Evolutionary conservation across 2,113 vertebrate species (phyloP).

Genomic region (Azemiops feae): DNA sequence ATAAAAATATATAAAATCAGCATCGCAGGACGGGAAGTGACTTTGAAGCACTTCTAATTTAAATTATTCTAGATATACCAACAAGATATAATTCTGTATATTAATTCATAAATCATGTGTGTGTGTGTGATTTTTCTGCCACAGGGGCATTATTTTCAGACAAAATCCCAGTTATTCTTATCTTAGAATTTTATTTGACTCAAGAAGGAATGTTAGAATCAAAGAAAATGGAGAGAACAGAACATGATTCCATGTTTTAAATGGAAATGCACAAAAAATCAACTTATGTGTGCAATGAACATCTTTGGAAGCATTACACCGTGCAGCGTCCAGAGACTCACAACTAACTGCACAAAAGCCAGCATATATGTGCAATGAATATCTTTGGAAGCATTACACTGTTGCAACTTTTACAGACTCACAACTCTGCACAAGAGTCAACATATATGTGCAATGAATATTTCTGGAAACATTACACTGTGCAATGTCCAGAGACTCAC

Average conservation of each 20-base stretch:
- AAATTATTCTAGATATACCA: background rate
- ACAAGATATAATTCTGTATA: background rate
- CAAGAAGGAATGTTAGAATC: background rate
- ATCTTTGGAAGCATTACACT: too few relatives aligned
- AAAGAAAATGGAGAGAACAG: background rate
- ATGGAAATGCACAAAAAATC: background rate
- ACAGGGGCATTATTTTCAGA: constrained; percentile 59
- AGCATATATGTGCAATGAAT: background rate
- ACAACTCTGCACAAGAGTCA: background rate
- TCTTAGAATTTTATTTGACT: background rate
- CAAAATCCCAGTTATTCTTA: constrained; percentile 11
- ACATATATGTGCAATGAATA: background rate
- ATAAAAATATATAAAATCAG: background rate
- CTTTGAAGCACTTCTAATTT: background rate
- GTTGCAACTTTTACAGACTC: too few relatives aligned
- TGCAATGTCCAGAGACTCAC: too few relatives aligned
- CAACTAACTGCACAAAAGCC: too few relatives aligned
- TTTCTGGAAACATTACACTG: too few relatives aligned
- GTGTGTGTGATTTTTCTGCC: constrained; percentile 38
- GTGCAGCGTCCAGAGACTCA: too few relatives aligned
- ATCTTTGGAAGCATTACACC: background rate
- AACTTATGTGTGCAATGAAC: background rate
- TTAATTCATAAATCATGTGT: background rate
- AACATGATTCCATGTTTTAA: background rate
- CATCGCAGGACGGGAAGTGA: background rate